These are phyloP conservation scores for Loriculus beryllinus DNA, from an alignment of 2,797 vertebrate species.

Conservation along the genomic window DNA sequence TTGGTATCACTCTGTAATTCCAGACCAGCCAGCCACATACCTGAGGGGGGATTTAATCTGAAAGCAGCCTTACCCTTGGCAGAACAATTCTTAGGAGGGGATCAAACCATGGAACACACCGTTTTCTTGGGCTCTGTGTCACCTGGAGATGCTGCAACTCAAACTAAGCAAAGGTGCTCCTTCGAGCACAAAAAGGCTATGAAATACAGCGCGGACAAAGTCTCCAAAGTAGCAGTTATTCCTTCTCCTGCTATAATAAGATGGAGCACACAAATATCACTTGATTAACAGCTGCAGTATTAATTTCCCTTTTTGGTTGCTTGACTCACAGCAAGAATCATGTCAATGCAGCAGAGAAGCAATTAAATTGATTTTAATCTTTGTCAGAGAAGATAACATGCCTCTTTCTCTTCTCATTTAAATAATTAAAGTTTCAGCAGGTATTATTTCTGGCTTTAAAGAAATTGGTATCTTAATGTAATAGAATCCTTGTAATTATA, in stretches of 20 bases:
- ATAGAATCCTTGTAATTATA: conserved; percentile 84
- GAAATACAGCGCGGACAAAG: conserved; percentile 41
- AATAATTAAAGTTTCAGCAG: conserved; percentile 87
- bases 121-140: conserved; percentile 43
- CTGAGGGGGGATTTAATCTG: conserved; percentile 70
- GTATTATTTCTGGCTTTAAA: conserved; percentile 85
- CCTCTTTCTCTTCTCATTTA: conserved; percentile 83
- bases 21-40: conserved; percentile 29
- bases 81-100: conserved; percentile 40
- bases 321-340: conserved; percentile 84
- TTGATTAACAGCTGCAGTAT: conserved; percentile 84
- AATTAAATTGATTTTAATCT: conserved; percentile 89
- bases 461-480: conserved; percentile 82
- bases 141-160: conserved; percentile 23
- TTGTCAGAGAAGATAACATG: conserved; percentile 84
- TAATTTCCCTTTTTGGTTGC: conserved; percentile 84
- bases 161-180: conserved; percentile 48
- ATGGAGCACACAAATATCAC: conserved; percentile 73
- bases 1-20: conserved; percentile 57
- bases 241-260: conserved; percentile 72
- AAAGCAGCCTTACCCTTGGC: conserved; percentile 61
- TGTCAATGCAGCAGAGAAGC: conserved; percentile 83
- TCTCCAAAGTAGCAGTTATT: conserved; percentile 54
- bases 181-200: conserved; percentile 6
- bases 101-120: conserved; percentile 34